Base-by-base conservation (phyloP, 2,888 invertebrate species). In the Antheraea assamensis region DNA sequence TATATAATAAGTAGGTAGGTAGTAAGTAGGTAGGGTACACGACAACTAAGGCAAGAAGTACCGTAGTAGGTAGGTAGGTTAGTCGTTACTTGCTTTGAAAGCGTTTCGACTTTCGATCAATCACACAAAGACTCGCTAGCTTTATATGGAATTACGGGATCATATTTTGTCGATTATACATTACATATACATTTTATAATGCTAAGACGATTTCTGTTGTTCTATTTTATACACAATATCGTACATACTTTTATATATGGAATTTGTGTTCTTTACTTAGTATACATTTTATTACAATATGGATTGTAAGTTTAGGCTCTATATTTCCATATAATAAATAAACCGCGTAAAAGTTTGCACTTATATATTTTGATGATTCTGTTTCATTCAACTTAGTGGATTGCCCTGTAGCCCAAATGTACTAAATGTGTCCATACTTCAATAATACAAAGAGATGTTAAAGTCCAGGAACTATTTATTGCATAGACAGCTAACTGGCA, bases 151-250 rank as follows among this genome's bases (percentile, higher is more conserved):
- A 31, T 66, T 21, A 24, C 27, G 24, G 72, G n/a, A 70, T 78
- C 76, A 72, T 52, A 71, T 78, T 78, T 55, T 72, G 78, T 74
- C 75, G 72, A 76, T 73, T 72, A 55, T 13, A 55, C 71, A 19
- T 27, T 27, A 64, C 30, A 4, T 27, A 15, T 10, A 3, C 27
- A 19, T 10, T 61, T 55, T 55, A 49, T 49, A n/a, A 58, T 30
- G 27, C 27, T 30, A 30, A 27, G 61, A 27, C 30, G 19, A 15
- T 64, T 64, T 64, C 15, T 15, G 27, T 30, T 17, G 30, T 27
- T 64, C 61, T 64, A 64, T 5, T 30, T 64, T 27, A 30, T 64
- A 61, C 17, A 61, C 13, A 64, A 30, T 30, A 64, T 17, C 27
- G 49, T 64, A 17, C 19, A 27, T 47, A 58, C 58, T 24, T 24